Evolutionary conservation across 2,797 vertebrate genomes (phyloP).

Genomic region (Rhinichthys osculus): DNA sequence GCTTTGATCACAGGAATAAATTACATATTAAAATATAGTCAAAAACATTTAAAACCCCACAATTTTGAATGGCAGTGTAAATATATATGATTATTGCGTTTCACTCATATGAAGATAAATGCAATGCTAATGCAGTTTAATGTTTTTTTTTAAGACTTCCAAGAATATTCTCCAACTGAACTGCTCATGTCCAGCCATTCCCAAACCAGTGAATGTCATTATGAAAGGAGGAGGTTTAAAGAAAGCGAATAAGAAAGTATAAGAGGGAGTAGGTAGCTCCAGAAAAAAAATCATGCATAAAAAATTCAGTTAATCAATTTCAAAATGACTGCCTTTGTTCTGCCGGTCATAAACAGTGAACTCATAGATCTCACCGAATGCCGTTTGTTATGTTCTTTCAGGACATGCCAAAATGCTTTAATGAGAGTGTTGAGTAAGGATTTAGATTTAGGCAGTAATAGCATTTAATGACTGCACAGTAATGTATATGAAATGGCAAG

Average conservation of each 20-base stretch:
- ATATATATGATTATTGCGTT: not conserved
- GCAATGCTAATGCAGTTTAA: conserved; percentile 22
- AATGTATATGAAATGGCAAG: conserved; percentile 41
- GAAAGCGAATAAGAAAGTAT: not conserved
- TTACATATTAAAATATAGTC: not conserved
- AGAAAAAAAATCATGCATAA: conserved; percentile 25
- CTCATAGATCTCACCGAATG: conserved; percentile 18
- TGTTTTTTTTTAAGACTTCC: not conserved
- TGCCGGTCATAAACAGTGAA: conserved; percentile 44
- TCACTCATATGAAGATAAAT: not conserved
- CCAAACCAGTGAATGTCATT: not conserved
- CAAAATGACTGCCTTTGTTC: conserved; percentile 31
- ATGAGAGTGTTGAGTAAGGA: conserved; percentile 53
- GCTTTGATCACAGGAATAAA: not conserved
- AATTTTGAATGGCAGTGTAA: not conserved
- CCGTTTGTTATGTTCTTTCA: conserved; percentile 45
- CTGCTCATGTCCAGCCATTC: conserved; percentile 16
- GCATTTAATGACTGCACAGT: conserved; percentile 47
- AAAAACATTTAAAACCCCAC: not conserved
- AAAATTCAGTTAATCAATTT: conserved; percentile 32
- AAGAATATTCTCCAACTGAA: conserved; percentile 3
- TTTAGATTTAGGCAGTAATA: conserved; percentile 46
- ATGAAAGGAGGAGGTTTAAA: conserved; percentile 30
- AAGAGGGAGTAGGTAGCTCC: not conserved
- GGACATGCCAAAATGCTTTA: conserved; percentile 49